phyloP scores from a whole-genome alignment of 2,888 invertebrate genomes.

The Pediacus dermestoides region DNA sequence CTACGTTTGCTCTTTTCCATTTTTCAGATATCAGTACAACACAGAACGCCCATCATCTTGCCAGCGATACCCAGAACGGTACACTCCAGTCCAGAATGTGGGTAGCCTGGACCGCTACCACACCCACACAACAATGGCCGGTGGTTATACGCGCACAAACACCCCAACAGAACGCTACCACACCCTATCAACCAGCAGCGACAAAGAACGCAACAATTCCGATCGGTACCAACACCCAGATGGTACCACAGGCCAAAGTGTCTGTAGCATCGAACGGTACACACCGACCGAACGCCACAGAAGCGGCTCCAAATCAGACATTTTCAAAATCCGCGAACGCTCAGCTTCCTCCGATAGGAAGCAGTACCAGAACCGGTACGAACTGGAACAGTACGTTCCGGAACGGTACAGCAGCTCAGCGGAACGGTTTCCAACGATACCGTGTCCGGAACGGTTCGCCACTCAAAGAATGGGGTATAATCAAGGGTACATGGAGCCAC shows the following conservation, averaged over 20 bases:
- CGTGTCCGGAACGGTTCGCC: conserved; percentile 48
- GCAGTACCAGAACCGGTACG: conserved; percentile 27
- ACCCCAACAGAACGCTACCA: conserved; percentile 46
- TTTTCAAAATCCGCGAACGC: conserved; percentile 34
- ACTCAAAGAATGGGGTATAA: conserved; percentile 21
- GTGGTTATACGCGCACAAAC: conserved; percentile 42
- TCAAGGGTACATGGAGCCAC: conserved; percentile 52
- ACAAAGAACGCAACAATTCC: conserved; percentile 47
- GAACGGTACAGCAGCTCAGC: conserved; percentile 20
- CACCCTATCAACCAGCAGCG: conserved; percentile 42
- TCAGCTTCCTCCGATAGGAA: conserved; percentile 35
- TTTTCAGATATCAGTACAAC: conserved; percentile 21
- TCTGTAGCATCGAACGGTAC: conserved; percentile 39
- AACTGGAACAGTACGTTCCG: conserved; percentile 27
- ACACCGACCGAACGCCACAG: conserved; percentile 40
- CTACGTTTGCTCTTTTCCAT: conserved; percentile 8
- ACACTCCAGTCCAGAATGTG: conserved; percentile 36
- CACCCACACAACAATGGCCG: conserved; percentile 28
- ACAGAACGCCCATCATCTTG: conserved; percentile 32
- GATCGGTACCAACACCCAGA: conserved; percentile 1
- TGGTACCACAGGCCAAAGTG: conserved; percentile 32
- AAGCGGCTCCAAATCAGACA: conserved; percentile 32
- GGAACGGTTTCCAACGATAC: conserved; percentile 41
- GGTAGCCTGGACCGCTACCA: conserved; percentile 45
- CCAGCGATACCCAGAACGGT: conserved; percentile 36